Evolutionary conservation across 2,888 invertebrate species (phyloP).

Genomic region (Heliconius aoede): DNA sequence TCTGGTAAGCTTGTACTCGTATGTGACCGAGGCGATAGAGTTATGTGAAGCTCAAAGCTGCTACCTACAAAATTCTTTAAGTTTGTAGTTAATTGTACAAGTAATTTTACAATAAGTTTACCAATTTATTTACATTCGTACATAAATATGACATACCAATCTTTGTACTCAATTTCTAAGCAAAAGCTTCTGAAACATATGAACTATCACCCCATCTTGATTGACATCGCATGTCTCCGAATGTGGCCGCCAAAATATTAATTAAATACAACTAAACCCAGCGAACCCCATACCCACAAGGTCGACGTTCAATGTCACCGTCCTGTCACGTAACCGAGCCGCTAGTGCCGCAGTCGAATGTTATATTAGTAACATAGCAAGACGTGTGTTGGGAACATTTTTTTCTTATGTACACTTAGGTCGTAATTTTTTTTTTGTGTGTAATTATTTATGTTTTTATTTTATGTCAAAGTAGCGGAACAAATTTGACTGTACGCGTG

Average conservation of each 20-base stretch:
- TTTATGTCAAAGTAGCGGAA: background rate
- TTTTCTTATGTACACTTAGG: constrained; percentile 7
- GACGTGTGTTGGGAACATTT: constrained; percentile 64
- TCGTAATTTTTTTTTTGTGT: background rate
- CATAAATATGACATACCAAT: background rate
- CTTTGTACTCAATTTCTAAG: background rate
- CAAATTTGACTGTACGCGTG: background rate
- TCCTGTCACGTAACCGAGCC: constrained; percentile 55
- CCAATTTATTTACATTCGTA: too few species aligned
- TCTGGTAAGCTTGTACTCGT: too few species aligned
- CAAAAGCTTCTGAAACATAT: background rate
- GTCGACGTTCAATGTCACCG: constrained; percentile 56
- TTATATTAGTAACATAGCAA: constrained; percentile 72
- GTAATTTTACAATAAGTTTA: too few species aligned
- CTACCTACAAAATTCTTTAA: too few species aligned
- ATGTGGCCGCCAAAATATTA: constrained; percentile 26
- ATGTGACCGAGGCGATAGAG: too few species aligned
- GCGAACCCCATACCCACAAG: constrained; percentile 49
- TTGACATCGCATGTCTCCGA: constrained; percentile 26
- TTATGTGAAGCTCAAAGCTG: too few species aligned
- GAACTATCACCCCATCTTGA: constrained; percentile 14
- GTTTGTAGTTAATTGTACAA: too few species aligned
- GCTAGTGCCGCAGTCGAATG: constrained; percentile 74
- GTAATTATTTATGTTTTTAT: background rate
- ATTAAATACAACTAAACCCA: constrained; percentile 42